A percentile compares a stretch with the other conserved stretches of the same genome.
Evolutionary conservation across 2,797 vertebrate genomes (phyloP).

Genomic region (Acropternis orthonyx): DNA sequence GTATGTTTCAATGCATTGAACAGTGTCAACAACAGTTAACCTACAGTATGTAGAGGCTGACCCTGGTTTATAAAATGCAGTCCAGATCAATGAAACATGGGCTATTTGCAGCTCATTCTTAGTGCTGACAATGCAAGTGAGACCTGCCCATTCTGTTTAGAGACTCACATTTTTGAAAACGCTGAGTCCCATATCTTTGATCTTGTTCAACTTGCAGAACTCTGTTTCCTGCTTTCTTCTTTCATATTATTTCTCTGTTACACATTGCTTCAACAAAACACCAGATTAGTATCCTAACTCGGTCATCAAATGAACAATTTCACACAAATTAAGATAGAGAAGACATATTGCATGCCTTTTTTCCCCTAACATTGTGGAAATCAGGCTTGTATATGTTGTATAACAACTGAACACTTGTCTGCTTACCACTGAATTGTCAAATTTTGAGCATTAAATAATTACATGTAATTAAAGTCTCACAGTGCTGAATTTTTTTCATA

Average conservation of each 20-base stretch:
- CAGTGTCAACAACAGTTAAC: conserved; percentile 7
- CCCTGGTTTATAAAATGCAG: conserved; percentile 1
- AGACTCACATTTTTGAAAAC: background rate
- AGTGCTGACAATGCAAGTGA: background rate
- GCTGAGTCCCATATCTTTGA: background rate
- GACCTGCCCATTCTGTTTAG: background rate
- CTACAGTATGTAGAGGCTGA: conserved; percentile 1
- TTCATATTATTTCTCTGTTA: background rate
- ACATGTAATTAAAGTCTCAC: background rate
- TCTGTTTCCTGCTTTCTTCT: background rate
- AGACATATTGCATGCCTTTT: background rate
- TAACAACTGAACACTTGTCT: background rate
- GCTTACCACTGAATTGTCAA: background rate
- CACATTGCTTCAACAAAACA: background rate
- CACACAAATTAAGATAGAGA: conserved; percentile 30
- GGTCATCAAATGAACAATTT: conserved; percentile 19
- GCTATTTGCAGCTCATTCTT: background rate
- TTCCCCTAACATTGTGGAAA: background rate
- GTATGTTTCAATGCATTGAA: background rate
- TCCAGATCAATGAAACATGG: conserved; percentile 28
- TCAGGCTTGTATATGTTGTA: background rate
- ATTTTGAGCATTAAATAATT: background rate
- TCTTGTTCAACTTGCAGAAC: background rate
- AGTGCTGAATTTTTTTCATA: background rate
- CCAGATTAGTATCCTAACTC: background rate